These are phyloP conservation scores for Apis cerana DNA, from an alignment of 1,140 invertebrate genomes.

Conservation along the genomic window DNA sequence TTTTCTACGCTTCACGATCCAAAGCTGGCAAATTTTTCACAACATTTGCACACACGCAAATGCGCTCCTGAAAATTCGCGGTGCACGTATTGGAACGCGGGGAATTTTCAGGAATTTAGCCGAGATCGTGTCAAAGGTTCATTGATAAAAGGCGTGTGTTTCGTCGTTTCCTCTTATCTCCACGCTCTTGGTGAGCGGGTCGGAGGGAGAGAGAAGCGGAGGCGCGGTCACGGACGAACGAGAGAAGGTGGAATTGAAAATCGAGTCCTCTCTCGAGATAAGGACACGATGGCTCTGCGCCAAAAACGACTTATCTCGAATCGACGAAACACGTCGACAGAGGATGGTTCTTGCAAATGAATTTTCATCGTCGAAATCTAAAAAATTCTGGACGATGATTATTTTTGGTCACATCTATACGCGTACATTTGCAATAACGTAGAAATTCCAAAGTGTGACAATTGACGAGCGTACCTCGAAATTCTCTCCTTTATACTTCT, in stretches of 20 bases:
- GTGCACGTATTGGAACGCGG: too few relatives aligned
- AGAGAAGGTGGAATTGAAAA: conserved; percentile 52
- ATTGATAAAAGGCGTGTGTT: conserved; percentile 45
- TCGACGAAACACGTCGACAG: background rate
- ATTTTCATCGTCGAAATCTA: background rate
- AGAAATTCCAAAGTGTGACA: too few relatives aligned
- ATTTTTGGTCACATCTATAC: too few relatives aligned
- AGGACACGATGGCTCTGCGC: conserved; percentile 38
- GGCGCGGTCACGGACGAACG: conserved; percentile 14
- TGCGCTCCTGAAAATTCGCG: background rate
- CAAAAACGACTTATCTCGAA: conserved; percentile 12
- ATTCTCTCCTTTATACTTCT: too few relatives aligned
- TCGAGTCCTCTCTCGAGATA: conserved; percentile 36
- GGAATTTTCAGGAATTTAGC: conserved; percentile 1
- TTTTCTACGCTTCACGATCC: too few relatives aligned
- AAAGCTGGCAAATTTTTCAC: background rate
- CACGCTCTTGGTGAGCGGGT: too few relatives aligned
- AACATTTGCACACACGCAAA: background rate
- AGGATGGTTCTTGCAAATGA: background rate
- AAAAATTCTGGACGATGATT: too few relatives aligned
- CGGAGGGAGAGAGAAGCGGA: background rate
- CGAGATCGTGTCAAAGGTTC: conserved; percentile 13
- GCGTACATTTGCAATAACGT: too few relatives aligned
- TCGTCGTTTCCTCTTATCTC: conserved; percentile 24
- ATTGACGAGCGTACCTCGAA: too few relatives aligned